Conservation (phyloP, 2,113 vertebrate species). For the Microcebus lehilahytsara region DNA sequence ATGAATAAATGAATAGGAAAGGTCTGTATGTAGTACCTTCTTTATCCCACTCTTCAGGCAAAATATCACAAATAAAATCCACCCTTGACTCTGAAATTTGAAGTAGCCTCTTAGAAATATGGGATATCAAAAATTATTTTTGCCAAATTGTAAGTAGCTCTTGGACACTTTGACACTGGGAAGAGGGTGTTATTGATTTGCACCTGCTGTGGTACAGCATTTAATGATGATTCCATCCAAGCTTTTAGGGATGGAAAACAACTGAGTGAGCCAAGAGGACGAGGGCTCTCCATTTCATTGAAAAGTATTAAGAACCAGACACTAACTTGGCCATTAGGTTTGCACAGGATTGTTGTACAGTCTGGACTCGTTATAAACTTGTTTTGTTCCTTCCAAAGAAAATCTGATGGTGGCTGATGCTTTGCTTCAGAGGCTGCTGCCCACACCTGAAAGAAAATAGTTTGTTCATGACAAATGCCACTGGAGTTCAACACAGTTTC, state of each 20-base stretch:
- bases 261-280: not conserved
- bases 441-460: conserved; percentile 76
- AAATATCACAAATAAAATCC: not conserved
- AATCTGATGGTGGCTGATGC: conserved; percentile 72
- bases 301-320: not conserved
- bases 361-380: conserved; percentile 69
- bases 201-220: not conserved
- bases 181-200: not conserved
- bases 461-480: not conserved
- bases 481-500: not conserved
- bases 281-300: not conserved
- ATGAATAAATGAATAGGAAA: not conserved
- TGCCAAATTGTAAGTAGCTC: not conserved
- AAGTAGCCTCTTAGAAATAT: not conserved
- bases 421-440: conserved; percentile 61
- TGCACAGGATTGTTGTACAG: conserved; percentile 77
- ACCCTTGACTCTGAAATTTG: not conserved
- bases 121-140: not conserved
- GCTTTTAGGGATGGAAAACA: not conserved
- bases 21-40: not conserved
- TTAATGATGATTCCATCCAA: not conserved
- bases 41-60: not conserved
- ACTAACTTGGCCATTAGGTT: conserved; percentile 72
- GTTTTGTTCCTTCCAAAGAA: conserved; percentile 81
- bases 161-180: not conserved